A percentile compares a stretch with the other conserved stretches of the same genome.
Evolutionary conservation across 2,888 invertebrate species (phyloP).

Genomic region (Sepiola atlantica): DNA sequence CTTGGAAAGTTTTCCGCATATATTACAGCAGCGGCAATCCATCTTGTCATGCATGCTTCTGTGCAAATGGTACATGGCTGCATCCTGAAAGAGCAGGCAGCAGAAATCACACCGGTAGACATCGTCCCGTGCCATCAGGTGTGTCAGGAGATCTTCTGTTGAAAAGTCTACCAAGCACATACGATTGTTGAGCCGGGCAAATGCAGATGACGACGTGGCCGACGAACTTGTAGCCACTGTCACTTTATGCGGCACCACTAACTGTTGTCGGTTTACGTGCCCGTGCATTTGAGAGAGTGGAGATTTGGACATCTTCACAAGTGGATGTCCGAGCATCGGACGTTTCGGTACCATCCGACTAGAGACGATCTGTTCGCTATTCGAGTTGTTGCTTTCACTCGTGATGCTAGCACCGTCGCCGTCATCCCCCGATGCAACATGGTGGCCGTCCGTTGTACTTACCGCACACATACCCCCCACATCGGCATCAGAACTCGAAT

Average conservation of each 20-base stretch:
- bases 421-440: constrained; percentile 49
- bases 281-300: background rate
- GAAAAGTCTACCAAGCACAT: constrained; percentile 61
- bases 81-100: constrained; percentile 61
- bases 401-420: constrained; percentile 53
- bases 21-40: constrained; percentile 62
- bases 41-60: constrained; percentile 64
- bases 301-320: constrained; percentile 3
- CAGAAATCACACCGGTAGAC: constrained; percentile 62
- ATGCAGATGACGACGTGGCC: constrained; percentile 10
- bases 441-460: constrained; percentile 51
- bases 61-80: constrained; percentile 63
- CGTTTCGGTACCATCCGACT: constrained; percentile 49
- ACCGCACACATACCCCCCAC: constrained; percentile 48
- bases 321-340: constrained; percentile 49
- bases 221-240: background rate
- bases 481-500: constrained; percentile 1
- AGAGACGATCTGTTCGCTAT: constrained; percentile 52
- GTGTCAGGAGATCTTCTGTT: constrained; percentile 58
- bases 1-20: constrained; percentile 59
- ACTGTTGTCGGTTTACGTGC: background rate
- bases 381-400: constrained; percentile 53
- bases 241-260: background rate
- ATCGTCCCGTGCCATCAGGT: constrained; percentile 62
- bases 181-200: constrained; percentile 56